A percentile compares a stretch with the other conserved stretches of the same genome.
These are phyloP conservation scores for Antedon bifida DNA, from an alignment of 35 echinoderm and acorn worm genomes.

Conservation along the genomic window DNA sequence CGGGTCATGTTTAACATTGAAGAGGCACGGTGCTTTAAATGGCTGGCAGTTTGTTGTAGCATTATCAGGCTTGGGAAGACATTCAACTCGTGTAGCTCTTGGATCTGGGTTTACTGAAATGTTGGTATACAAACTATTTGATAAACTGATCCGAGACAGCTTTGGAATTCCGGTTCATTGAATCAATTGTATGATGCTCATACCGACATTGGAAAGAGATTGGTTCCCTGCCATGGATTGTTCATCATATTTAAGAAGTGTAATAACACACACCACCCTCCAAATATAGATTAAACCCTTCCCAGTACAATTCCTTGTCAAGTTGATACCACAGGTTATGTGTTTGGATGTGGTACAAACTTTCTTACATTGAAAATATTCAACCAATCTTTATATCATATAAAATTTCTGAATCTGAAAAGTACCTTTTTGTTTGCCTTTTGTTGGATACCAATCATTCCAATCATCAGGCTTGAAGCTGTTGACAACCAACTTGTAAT, in stretches of 20 bases:
- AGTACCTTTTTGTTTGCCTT: constrained; percentile 16
- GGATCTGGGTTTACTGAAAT: constrained; percentile 7
- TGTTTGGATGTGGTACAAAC: too few relatives aligned
- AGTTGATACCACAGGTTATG: too few relatives aligned
- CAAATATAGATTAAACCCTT: neutral
- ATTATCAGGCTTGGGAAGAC: constrained; percentile 56
- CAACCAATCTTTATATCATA: too few relatives aligned
- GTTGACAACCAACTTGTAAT: constrained; percentile 60
- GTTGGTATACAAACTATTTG: neutral
- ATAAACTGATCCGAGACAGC: neutral
- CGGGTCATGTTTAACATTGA: constrained; percentile 53
- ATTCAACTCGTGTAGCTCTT: constrained; percentile 34
- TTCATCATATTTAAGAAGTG: too few relatives aligned
- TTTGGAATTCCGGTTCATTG: neutral
- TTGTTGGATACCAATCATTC: constrained; percentile 69
- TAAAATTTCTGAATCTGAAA: neutral
- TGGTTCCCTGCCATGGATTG: too few relatives aligned
- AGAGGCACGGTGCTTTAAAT: constrained; percentile 48
- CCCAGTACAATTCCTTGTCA: too few relatives aligned
- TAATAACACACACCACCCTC: too few relatives aligned
- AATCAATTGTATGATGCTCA: neutral
- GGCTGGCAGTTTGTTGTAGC: constrained; percentile 66
- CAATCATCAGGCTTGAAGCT: constrained; percentile 2
- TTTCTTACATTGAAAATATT: too few relatives aligned
- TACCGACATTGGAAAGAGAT: too few relatives aligned